Conservation (phyloP, 2,113 vertebrate genomes). For the Bubo blakistoni region DNA sequence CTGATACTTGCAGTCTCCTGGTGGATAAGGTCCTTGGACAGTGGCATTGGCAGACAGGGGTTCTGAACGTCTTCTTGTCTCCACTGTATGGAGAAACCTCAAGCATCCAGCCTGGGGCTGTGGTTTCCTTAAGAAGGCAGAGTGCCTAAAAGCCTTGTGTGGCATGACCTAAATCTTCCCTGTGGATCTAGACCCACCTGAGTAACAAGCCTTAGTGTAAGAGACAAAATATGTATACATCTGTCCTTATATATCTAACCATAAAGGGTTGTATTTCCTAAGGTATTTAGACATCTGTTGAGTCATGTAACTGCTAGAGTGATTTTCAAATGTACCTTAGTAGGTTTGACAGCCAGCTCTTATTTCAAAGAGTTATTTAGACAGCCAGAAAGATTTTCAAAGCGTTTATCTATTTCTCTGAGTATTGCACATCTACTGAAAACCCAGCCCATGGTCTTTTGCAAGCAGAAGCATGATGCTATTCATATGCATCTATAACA, state of each 20-base stretch:
- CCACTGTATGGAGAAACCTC: neutral
- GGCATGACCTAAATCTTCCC: neutral
- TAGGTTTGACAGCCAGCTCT: slow-evolving; percentile 28
- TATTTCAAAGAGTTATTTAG: slow-evolving; percentile 52
- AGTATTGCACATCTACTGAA: neutral
- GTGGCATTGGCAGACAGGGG: fast-evolving
- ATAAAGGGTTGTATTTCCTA: slow-evolving; percentile 22
- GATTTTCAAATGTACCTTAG: slow-evolving; percentile 28
- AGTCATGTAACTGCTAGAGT: slow-evolving; percentile 29
- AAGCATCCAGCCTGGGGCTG: neutral
- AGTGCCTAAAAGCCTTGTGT: neutral
- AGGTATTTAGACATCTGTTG: slow-evolving; percentile 54
- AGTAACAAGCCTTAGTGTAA: neutral
- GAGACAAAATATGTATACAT: neutral
- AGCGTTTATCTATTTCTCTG: neutral
- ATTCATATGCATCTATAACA: neutral
- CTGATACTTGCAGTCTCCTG: neutral
- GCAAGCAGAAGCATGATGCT: neutral
- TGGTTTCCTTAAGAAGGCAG: neutral
- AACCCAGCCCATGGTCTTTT: neutral
- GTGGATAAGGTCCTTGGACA: neutral
- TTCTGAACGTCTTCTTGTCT: neutral
- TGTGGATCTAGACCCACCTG: neutral
- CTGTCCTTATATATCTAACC: neutral
- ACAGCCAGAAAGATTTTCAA: slow-evolving; percentile 14